Evolutionary conservation across 2,888 invertebrate species (phyloP), one percentile per base, ranked within the genome.

Genomic region (Brachyptera putata): DNA sequence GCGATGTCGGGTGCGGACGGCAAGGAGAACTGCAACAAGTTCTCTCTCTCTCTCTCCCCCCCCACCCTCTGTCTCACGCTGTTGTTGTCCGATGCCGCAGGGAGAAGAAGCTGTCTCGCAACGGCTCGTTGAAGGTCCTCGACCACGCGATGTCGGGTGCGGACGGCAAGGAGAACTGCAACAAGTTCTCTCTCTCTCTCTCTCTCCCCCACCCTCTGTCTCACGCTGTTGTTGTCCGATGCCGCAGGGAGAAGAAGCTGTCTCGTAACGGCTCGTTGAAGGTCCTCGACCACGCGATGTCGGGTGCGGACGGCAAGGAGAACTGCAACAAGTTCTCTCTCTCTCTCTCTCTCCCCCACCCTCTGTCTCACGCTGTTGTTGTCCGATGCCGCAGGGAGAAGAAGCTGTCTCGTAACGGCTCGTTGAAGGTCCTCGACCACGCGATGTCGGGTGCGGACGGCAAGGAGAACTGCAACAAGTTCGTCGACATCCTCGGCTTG

Each of bases 251-350:
- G 74, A 97, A 97, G 78, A 98, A 98, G 77, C 85, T 92, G 78
- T 95, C 95, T 0, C 82, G 98, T 11, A 95, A 95, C 74, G 96
- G 98, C 41, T 97, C 97, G 0, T 77, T 99, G 1, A 98, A 97
- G 77, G 95, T 97, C 2, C 78, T 99, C n/a, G 94, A 98, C 76
- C 95, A 97, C 76, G 96, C 98, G 9, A 89, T 98, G 81, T 89
- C 91, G 1, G 96, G 96, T 0, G 84, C 86, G 0, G 93, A 96
- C 71, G 98, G 97, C 0, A 86, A 84, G 66, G 96, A 97, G 69
- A 97, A 97, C 74, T 95, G 96, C 73, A 94, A 92, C 72, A 98
- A 98, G 76, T 95, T 99, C 75, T n/a, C n/a, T n/a, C n/a, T n/a
- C n/a, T n/a, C n/a, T n/a, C n/a, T n/a, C n/a, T n/a, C 30, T 11